Evolutionary conservation across 2,797 vertebrate species (phyloP), one percentile per base, ranked within the genome.

Genomic region (Melopsittacus undulatus): DNA sequence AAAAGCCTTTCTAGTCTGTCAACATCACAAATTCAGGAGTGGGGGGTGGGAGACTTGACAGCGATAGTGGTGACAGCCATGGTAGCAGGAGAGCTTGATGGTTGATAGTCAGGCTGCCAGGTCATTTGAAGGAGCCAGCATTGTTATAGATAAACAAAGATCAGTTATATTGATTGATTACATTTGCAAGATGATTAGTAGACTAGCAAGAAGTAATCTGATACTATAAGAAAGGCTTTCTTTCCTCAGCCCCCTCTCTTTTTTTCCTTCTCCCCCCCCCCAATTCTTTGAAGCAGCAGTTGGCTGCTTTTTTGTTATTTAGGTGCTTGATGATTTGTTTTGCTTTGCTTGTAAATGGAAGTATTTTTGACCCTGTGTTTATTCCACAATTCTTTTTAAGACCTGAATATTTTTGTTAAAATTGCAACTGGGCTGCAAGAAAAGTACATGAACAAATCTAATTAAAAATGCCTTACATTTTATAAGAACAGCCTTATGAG

Each of bases 1-100:
- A 98, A 98, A 98, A 98, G 97, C 97, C 96, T 97, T 98, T 98
- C 95, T 97, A 91, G 94, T 97, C 97, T 98, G 96, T 97, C 97
- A 98, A 97, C 97, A 98, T 97, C 96, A 97, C 95, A 97, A 81
- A 98, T 97, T 97, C 95, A 97, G 95, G 95, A 97, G 91, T 97
- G 86, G 95, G 96, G 97, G 95, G 96, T 96, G 96, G 97, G 94
- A 96, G 89, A 96, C 3, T 66, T 97, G 92, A 93, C 88, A 92
- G 90, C 78, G 93, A 92, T 92, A 97, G 94, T 95, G 89, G 92
- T 97, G 97, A 97, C 95, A 97, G 98, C 97, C 96, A 43, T 94
- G 96, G 98, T 97, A 97, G 90, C 86, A 88, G 95, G 96, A 96
- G 87, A 59, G 73, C 86, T 95, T 88, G 66, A 92, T 86, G 88